A percentile compares a stretch with the other conserved stretches of the same genome.
These are phyloP conservation scores for Enteromius treurensis DNA, from an alignment of 2,797 vertebrate species.

Conservation along the genomic window DNA sequence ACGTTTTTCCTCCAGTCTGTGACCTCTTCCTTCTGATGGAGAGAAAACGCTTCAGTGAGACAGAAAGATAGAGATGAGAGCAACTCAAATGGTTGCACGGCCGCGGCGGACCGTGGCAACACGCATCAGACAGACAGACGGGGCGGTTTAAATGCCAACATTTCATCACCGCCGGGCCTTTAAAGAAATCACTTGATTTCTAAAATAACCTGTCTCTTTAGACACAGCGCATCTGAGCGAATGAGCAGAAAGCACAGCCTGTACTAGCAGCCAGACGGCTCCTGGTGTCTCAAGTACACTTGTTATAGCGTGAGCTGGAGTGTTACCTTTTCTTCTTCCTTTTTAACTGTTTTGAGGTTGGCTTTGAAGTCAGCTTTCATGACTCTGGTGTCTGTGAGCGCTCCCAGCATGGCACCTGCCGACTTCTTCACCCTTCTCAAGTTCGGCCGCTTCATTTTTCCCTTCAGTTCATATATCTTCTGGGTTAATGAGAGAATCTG, in stretches of 20 bases:
- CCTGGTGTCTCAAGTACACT: background rate
- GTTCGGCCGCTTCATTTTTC: constrained; percentile 70
- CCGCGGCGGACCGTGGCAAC: background rate
- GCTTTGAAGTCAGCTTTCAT: constrained; percentile 70
- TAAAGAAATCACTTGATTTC: constrained; percentile 35
- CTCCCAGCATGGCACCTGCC: constrained; percentile 66
- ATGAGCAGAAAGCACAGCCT: constrained; percentile 17
- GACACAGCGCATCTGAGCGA: constrained; percentile 30
- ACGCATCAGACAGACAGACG: constrained; percentile 20
- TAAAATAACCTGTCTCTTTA: background rate
- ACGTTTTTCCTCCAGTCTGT: constrained; percentile 72
- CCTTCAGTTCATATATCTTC: constrained; percentile 69
- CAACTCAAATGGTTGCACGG: constrained; percentile 34
- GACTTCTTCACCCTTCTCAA: constrained; percentile 68
- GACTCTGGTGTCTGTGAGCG: constrained; percentile 64
- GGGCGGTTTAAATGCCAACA: constrained; percentile 16
- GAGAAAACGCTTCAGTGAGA: constrained; percentile 39
- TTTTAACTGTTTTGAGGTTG: constrained; percentile 72
- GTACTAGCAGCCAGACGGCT: background rate
- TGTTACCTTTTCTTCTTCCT: constrained; percentile 71
- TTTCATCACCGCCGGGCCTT: constrained; percentile 24
- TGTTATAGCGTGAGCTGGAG: background rate
- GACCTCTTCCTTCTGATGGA: constrained; percentile 66
- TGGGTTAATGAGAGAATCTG: constrained; percentile 67
- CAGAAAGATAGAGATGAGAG: constrained; percentile 34